phyloP scores from a whole-genome alignment of 1,140 invertebrate species.

The Bombus superbus region DNA sequence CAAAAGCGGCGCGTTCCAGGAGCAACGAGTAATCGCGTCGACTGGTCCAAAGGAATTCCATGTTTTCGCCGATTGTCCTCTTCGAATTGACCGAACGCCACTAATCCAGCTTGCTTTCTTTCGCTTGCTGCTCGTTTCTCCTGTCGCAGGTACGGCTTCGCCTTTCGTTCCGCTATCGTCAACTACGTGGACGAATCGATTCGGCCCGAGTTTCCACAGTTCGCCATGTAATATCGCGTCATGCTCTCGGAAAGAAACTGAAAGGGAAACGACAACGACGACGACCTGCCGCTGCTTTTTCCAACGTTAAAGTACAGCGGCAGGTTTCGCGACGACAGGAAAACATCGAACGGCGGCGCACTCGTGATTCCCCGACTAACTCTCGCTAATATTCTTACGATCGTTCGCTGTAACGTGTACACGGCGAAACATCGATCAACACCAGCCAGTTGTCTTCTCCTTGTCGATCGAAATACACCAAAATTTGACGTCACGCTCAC shows the following conservation, averaged over 20 bases:
- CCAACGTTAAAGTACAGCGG: slow-evolving; percentile 38
- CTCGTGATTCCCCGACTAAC: background rate
- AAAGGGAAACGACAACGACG: slow-evolving; percentile 18
- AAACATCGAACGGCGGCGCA: background rate
- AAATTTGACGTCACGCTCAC: too few species aligned
- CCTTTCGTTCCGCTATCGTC: too few species aligned
- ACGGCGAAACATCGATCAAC: background rate
- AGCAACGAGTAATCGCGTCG: background rate
- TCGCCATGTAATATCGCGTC: background rate
- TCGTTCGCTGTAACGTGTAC: background rate
- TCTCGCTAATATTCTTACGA: background rate
- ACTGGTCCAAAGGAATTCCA: background rate
- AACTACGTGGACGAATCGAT: background rate
- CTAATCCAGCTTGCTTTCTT: background rate
- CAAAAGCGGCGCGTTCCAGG: background rate
- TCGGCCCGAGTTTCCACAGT: background rate
- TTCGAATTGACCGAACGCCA: background rate
- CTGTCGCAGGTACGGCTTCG: too few species aligned
- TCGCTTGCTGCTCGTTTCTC: too few species aligned
- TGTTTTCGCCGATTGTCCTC: background rate
- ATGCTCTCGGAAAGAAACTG: background rate
- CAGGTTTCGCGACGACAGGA: background rate
- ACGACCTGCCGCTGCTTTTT: slow-evolving; percentile 48
- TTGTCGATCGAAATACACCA: background rate
- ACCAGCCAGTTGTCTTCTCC: too few species aligned